A percentile compares a stretch with the other conserved stretches of the same genome.
These are phyloP conservation scores for Notothenia rossii DNA, from an alignment of 2,113 vertebrate genomes.

Conservation along the genomic window DNA sequence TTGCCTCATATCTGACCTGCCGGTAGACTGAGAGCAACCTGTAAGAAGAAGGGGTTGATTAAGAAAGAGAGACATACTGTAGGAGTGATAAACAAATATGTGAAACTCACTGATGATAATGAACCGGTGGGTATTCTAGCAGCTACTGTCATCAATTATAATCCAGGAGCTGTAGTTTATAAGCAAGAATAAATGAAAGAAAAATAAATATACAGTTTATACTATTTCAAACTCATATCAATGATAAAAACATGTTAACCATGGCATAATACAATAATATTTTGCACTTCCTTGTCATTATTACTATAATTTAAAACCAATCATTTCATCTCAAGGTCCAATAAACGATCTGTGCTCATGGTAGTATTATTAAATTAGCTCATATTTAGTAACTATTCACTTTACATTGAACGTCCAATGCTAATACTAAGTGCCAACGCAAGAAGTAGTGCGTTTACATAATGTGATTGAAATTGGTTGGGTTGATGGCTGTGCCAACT, in stretches of 20 bases:
- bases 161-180: background rate
- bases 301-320: background rate
- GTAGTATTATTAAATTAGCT: too few species aligned
- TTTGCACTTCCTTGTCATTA: background rate
- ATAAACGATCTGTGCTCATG: too few species aligned
- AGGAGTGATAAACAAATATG: background rate
- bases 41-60: background rate
- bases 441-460: too few species aligned
- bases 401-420: too few species aligned
- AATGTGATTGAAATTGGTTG: too few species aligned
- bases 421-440: too few species aligned
- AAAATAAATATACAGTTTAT: background rate
- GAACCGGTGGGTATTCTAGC: background rate
- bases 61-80: background rate
- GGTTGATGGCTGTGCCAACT: too few species aligned
- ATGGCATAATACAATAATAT: too few species aligned
- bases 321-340: too few species aligned
- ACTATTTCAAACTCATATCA: background rate
- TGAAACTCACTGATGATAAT: background rate
- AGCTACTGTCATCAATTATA: background rate
- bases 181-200: background rate
- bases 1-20: conserved; percentile 34
- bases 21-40: conserved; percentile 1
- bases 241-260: too few species aligned
- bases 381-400: too few species aligned